phyloP scores from a whole-genome alignment of 2,113 vertebrate genomes.

The Syngnathus scovelli region DNA sequence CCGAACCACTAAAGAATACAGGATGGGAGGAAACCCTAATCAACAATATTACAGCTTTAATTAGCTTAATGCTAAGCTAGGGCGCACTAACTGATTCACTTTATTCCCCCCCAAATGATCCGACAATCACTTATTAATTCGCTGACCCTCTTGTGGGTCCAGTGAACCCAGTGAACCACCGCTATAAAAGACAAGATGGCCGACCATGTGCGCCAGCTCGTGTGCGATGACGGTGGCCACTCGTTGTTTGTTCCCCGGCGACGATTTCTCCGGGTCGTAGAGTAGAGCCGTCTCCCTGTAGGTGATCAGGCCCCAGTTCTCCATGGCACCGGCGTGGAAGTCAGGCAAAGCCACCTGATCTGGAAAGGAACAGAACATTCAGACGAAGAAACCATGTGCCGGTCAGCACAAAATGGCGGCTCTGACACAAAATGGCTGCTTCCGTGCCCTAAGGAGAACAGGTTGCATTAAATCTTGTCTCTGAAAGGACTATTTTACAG shows the following conservation, averaged over 20 bases:
- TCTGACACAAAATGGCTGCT: too few relatives aligned
- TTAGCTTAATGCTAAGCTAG: not conserved
- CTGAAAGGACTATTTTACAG: too few relatives aligned
- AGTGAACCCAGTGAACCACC: not conserved
- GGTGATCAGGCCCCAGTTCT: slow-evolving; percentile 96
- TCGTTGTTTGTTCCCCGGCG: slow-evolving; percentile 83
- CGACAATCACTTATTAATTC: not conserved
- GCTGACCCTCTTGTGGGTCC: too few relatives aligned
- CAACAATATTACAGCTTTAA: not conserved
- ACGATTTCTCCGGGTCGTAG: slow-evolving; percentile 67
- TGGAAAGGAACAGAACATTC: slow-evolving; percentile 35
- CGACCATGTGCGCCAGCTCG: slow-evolving; percentile 91
- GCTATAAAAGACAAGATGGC: not conserved
- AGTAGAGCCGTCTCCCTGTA: slow-evolving; percentile 87
- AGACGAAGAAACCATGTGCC: not conserved
- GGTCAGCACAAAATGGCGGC: too few relatives aligned
- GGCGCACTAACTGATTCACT: not conserved
- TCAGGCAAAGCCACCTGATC: slow-evolving; percentile 91
- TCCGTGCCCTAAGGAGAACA: too few relatives aligned
- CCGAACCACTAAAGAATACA: slow-evolving; percentile 84
- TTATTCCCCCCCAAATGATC: not conserved
- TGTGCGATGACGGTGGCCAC: slow-evolving; percentile 80
- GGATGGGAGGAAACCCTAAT: not conserved
- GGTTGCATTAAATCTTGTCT: too few relatives aligned
- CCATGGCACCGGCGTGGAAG: slow-evolving; percentile 90